Percentiles rank a stretch among this genome's conserved stretches.
Conservation (phyloP, 1,140 invertebrate species). For the Tetramorium parvispinum region DNA sequence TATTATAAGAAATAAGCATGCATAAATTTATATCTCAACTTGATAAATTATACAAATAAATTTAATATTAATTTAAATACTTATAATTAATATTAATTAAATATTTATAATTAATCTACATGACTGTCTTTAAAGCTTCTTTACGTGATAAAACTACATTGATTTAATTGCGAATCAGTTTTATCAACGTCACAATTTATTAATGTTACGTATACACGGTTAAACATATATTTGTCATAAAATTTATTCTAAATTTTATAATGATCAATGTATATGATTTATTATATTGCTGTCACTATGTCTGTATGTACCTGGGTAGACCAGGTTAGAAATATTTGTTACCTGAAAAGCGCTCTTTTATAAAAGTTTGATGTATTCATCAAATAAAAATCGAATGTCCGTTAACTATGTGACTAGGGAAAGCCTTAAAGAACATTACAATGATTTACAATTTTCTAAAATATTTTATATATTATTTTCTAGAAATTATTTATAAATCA, state of each 20-base stretch:
- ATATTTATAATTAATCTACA: constrained; percentile 37
- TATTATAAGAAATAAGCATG: constrained; percentile 72
- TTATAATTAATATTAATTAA: constrained; percentile 16
- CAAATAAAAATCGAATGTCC: neutral
- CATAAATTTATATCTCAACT: constrained; percentile 54
- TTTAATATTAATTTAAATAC: constrained; percentile 7
- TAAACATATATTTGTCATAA: neutral
- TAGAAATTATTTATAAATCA: constrained; percentile 8
- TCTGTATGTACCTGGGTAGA: neutral
- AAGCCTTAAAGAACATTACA: neutral
- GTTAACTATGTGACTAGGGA: neutral
- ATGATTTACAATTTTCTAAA: no score
- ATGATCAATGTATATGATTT: neutral
- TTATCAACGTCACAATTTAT: neutral
- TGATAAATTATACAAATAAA: constrained; percentile 33
- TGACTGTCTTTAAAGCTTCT: constrained; percentile 36
- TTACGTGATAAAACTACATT: constrained; percentile 55
- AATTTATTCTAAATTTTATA: constrained; percentile 6
- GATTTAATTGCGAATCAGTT: constrained; percentile 27
- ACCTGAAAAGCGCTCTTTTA: neutral
- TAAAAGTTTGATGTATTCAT: neutral
- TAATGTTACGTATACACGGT: neutral
- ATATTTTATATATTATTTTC: neutral
- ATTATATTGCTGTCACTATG: constrained; percentile 19
- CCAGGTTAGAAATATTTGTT: neutral